phyloP scores from a whole-genome alignment of 2,888 invertebrate species.

The Drosophila quinaria region DNA sequence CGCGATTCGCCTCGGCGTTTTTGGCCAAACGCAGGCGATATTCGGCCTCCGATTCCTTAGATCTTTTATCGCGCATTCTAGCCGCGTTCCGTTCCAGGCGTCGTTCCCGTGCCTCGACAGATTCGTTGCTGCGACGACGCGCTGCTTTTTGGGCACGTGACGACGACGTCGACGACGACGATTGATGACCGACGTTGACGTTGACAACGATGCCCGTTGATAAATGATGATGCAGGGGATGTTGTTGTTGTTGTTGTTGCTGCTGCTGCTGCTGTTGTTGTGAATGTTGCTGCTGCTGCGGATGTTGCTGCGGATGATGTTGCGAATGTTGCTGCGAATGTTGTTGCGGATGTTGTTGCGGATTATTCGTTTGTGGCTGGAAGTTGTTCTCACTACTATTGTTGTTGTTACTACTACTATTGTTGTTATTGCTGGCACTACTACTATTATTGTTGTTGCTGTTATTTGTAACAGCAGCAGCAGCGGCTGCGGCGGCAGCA shows the following conservation, averaged over 20 bases:
- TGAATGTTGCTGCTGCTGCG: conserved; percentile 32
- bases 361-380: conserved; percentile 29
- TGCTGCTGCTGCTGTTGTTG: conserved; percentile 23
- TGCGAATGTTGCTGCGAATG: conserved; percentile 21
- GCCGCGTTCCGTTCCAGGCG: conserved; percentile 85
- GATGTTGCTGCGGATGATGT: conserved; percentile 16
- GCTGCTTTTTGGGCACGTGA: conserved; percentile 82
- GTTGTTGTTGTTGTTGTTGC: conserved; percentile 55
- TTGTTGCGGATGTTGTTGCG: conserved; percentile 15
- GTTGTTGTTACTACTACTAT: conserved; percentile 31
- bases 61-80: conserved; percentile 85
- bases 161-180: conserved; percentile 65
- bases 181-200: conserved; percentile 53
- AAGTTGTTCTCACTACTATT: conserved; percentile 29
- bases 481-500: conserved; percentile 63
- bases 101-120: conserved; percentile 84
- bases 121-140: conserved; percentile 85
- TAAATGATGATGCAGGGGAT: conserved; percentile 82
- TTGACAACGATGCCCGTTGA: conserved; percentile 69
- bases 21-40: conserved; percentile 84
- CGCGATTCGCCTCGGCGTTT: conserved; percentile 85
- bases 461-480: conserved; percentile 37
- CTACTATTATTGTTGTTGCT: conserved; percentile 32
- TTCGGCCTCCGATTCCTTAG: conserved; percentile 84
- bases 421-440: conserved; percentile 23